Percentiles rank a stretch among this genome's conserved stretches.
These are phyloP conservation scores for Brachionus angularis DNA, from an alignment of 1,140 invertebrate genomes.

Conservation along the genomic window DNA sequence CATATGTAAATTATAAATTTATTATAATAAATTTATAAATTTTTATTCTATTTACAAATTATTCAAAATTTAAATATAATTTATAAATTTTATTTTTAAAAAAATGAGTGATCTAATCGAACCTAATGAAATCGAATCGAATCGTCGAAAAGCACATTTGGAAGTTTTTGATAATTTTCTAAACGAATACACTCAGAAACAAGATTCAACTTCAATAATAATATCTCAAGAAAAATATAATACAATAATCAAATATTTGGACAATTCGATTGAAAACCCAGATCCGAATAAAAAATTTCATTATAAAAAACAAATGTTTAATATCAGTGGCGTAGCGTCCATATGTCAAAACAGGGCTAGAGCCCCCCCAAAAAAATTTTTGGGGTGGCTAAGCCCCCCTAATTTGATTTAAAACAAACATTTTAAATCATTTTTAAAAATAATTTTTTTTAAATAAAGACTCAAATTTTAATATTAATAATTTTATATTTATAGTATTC, in stretches of 20 bases:
- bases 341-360: no score
- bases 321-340: no score
- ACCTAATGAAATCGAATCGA: constrained; percentile 17
- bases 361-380: no score
- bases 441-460: no score
- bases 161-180: neutral
- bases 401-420: no score
- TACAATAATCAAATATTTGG: constrained; percentile 16
- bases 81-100: constrained; percentile 7
- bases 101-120: constrained; percentile 15
- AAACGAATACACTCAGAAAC: neutral
- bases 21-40: constrained; percentile 12
- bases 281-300: constrained; percentile 18
- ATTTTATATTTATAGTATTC: no score
- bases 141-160: constrained; percentile 12
- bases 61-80: no score
- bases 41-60: no score
- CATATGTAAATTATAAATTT: neutral
- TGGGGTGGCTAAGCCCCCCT: no score
- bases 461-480: no score
- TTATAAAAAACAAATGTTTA: no score
- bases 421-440: no score
- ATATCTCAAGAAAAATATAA: constrained; percentile 15
- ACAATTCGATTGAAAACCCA: constrained; percentile 16
- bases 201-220: constrained; percentile 24